Conservation (phyloP, 2,113 vertebrate genomes). For the Melanostigma gelatinosum region DNA sequence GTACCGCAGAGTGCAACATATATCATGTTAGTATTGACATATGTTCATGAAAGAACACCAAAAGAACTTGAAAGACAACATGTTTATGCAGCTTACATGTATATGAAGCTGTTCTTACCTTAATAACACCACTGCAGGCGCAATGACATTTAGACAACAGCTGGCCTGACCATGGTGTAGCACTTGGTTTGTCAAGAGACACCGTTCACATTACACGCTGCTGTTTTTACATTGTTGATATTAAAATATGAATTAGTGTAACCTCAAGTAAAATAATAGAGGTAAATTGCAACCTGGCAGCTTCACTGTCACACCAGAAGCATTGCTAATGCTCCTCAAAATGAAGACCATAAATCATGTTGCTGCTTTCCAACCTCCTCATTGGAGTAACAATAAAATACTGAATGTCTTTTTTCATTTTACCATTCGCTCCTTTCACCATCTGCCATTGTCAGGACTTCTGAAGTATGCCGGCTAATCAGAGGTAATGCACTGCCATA, state of each 20-base stretch:
- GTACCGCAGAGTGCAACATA: background rate
- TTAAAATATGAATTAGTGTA: too few species aligned
- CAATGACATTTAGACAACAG: too few species aligned
- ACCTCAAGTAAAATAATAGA: background rate
- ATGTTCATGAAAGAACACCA: background rate
- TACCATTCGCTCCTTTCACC: background rate
- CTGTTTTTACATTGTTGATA: background rate
- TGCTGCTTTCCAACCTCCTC: background rate
- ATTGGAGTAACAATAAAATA: background rate
- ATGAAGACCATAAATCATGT: constrained; percentile 42
- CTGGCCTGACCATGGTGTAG: background rate
- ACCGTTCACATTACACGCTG: background rate
- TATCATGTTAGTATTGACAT: background rate
- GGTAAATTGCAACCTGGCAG: background rate
- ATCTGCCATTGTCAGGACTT: background rate
- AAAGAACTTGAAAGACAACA: background rate
- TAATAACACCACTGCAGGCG: too few species aligned
- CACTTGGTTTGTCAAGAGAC: background rate
- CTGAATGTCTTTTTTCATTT: background rate
- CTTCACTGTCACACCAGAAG: background rate
- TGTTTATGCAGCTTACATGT: background rate
- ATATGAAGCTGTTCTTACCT: background rate
- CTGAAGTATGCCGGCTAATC: background rate
- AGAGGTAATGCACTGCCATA: background rate
- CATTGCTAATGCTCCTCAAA: constrained; percentile 25